These are phyloP conservation scores for Drosophila suboccidentalis DNA, from an alignment of 2,888 invertebrate species.

Conservation along the genomic window DNA sequence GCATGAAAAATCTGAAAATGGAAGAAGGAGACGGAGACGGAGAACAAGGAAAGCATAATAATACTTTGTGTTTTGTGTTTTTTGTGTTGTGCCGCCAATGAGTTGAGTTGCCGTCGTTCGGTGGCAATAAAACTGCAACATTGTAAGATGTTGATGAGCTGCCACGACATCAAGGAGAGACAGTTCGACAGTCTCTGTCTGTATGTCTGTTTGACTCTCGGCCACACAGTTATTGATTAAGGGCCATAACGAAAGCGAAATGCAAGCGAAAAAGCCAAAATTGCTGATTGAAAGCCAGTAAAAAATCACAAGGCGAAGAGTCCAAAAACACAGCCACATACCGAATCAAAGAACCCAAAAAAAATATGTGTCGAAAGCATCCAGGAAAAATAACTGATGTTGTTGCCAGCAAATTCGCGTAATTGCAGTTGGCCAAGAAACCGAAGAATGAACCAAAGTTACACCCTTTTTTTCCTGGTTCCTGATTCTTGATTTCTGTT, in stretches of 20 bases:
- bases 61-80: constrained; percentile 48
- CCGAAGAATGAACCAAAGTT: constrained; percentile 16
- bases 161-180: constrained; percentile 55
- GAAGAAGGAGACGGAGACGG: constrained; percentile 2
- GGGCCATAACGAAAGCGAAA: constrained; percentile 63
- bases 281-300: constrained; percentile 72
- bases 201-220: constrained; percentile 4
- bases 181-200: background rate
- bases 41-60: constrained; percentile 42
- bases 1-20: too few relatives aligned
- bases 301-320: constrained; percentile 33
- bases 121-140: constrained; percentile 68
- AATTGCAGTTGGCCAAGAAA: constrained; percentile 69
- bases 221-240: constrained; percentile 74
- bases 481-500: constrained; percentile 15
- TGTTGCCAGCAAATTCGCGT: constrained; percentile 56
- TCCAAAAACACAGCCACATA: background rate
- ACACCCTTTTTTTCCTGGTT: constrained; percentile 18
- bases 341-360: constrained; percentile 9
- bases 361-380: constrained; percentile 42
- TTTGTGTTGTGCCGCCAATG: constrained; percentile 28
- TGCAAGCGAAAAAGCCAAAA: constrained; percentile 50
- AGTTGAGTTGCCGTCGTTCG: constrained; percentile 30
- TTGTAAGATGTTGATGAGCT: constrained; percentile 76
- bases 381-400: constrained; percentile 54